Evolutionary conservation across 2,113 vertebrate species (phyloP), one percentile per base, ranked within the genome.

Genomic region (Mionectes macconnelli): DNA sequence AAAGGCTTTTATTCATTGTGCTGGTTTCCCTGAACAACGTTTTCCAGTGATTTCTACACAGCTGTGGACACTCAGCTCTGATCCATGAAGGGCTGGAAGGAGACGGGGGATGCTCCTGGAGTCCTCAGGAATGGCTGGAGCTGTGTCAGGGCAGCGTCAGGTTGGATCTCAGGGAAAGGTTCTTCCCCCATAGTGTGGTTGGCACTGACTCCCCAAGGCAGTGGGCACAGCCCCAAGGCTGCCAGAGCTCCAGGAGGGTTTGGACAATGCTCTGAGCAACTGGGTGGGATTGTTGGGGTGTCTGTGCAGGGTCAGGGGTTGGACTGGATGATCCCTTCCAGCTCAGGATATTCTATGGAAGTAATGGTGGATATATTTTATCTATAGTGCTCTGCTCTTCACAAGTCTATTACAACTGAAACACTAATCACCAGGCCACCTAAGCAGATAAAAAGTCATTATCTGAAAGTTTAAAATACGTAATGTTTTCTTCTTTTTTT

Each of bases 41-140:
- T 63, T 89, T n/a, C 27, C 37, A 53, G 62, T 35, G 49, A 68
- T 84, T 75, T 87, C 74, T 25, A 30, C 57, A 47, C 49, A 37
- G 1, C 9, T 59, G 14, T 0, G 1, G 44, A 35, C n/a, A n/a
- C 42, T 0, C 27, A 37, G 56, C 44, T 88, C 49, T 50, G 81
- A 30, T 55, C 49, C 53, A 16, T 14, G 67, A 4, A 6, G 2
- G 39, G 24, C n/a, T 60, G 79, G 53, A 52, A 47, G 37, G 74
- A 79, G 50, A 22, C 9, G 28, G 60, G 82, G 73, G 70, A 37
- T 37, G 64, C 40, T 55, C 53, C 59, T 56, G 40, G 64, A 59
- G 22, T 10, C 22, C 56, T 16, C n/a, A 59, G 57, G 49, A 84
- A 21, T 8, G 45, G 44, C 66, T 21, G 23, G 49, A 37, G 68